Evolutionary conservation across 1,140 invertebrate species (phyloP).

Genomic region (Archivesica marissinica): DNA sequence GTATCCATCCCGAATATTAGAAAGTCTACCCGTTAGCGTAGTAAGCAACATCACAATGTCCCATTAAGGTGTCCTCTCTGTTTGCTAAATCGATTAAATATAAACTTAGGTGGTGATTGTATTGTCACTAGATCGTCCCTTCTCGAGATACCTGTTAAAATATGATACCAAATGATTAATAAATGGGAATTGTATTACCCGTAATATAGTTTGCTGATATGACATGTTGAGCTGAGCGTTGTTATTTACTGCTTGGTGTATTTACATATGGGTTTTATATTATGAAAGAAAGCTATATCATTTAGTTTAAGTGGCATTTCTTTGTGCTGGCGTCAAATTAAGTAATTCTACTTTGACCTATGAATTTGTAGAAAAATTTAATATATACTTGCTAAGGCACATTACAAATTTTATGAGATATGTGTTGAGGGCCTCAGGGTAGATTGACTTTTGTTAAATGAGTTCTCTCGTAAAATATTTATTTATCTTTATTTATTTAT

Average conservation of each 20-base stretch:
- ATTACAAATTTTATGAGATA: too few species aligned
- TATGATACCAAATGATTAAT: conserved; percentile 27
- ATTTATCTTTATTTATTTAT: too few species aligned
- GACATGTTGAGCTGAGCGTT: conserved; percentile 47
- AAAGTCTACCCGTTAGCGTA: conserved; percentile 42
- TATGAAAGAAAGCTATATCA: conserved; percentile 30
- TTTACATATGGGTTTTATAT: conserved; percentile 22
- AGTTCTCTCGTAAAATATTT: too few species aligned
- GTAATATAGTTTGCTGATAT: conserved; percentile 53
- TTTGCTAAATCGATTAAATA: conserved; percentile 45
- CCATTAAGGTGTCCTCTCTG: conserved; percentile 34
- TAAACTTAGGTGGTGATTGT: conserved; percentile 18
- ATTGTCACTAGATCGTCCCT: background rate
- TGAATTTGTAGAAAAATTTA: too few species aligned
- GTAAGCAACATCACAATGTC: background rate
- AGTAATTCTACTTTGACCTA: background rate
- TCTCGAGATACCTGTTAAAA: background rate
- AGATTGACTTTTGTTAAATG: too few species aligned
- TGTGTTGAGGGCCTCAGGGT: too few species aligned
- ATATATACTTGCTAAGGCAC: too few species aligned
- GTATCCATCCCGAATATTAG: conserved; percentile 48
- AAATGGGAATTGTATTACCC: conserved; percentile 54
- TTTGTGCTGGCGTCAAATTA: background rate
- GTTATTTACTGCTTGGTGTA: conserved; percentile 44
- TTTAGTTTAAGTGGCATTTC: background rate